Conservation (phyloP, 2,888 invertebrate species). For the Mesopsocus fuscifrons region DNA sequence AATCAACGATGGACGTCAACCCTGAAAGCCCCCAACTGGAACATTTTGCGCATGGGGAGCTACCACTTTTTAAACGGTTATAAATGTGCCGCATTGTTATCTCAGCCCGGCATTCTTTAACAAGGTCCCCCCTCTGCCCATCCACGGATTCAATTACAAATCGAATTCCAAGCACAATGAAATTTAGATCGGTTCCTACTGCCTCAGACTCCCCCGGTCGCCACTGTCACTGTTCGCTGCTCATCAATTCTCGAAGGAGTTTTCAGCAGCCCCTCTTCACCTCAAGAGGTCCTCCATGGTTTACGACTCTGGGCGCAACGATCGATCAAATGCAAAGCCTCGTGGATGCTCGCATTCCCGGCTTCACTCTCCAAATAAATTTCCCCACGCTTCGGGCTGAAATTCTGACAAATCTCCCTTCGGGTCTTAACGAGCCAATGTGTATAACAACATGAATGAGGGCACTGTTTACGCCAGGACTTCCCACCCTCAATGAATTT, state of each 20-base stretch:
- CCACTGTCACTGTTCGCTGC: not conserved
- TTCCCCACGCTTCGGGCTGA: too few relatives aligned
- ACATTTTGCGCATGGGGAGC: conserved; percentile 6
- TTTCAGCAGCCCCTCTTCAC: not conserved
- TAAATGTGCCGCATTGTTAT: conserved; percentile 7
- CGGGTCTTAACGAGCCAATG: too few relatives aligned
- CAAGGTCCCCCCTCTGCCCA: not conserved
- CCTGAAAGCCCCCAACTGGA: not conserved
- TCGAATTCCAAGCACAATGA: not conserved
- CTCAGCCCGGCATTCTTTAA: not conserved
- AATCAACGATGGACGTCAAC: too few relatives aligned
- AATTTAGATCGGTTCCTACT: not conserved
- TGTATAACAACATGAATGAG: too few relatives aligned
- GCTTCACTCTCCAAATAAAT: too few relatives aligned
- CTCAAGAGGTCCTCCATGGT: too few relatives aligned
- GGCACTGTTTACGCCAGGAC: too few relatives aligned
- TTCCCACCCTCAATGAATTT: too few relatives aligned
- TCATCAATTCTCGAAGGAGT: not conserved
- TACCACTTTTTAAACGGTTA: conserved; percentile 8
- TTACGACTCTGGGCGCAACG: too few relatives aligned
- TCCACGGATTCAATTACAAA: not conserved
- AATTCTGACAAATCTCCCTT: too few relatives aligned
- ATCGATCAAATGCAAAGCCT: too few relatives aligned
- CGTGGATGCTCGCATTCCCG: too few relatives aligned
- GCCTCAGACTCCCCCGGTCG: not conserved